Evolutionary conservation across 2,113 vertebrate species (phyloP), one percentile per base, ranked within the genome.

Genomic region (Plecotus auritus): DNA sequence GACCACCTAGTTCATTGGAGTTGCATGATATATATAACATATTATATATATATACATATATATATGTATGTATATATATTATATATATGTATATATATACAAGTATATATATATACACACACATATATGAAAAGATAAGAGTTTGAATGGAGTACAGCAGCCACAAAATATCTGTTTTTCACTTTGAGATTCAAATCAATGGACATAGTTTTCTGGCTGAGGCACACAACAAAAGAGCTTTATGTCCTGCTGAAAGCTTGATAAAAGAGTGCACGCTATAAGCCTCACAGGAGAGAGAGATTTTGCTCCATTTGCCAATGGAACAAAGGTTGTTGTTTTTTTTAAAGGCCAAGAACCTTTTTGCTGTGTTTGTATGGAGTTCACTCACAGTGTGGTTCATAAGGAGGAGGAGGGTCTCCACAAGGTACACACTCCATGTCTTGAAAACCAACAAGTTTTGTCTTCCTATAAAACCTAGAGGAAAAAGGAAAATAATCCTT

Each of bases 341-440:
- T 76, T 30, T 76, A 78, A 87, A 96, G 28, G 32, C 81, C 69
- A 17, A 56, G 40, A 26, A 28, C 78, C 89, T 67, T 51, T n/a
- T 9, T 4, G 61, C 32, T 49, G 2, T 9, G 66, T 89, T 2
- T 64, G 45, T 2, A 6, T n/a, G 67, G 30, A 1, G 1, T 59
- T 67, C 85, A 98, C 99, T 99, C 98, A 99, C 99, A 99, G 97
- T 99, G 99, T 20, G 99, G 99, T 92, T 99, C 99, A 78, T 99
- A 99, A 1, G 99, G 99, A 95, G 99, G 99, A 11, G 99, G 99
- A 22, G 99, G 99, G 95, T 99, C 99, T 85, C 99, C 99, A 96
- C 99, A 99, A 49, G 99, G 99, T 96, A 99, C 99, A 90, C 99
- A 99, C 97, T 99, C 99, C 99, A 99, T 99, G 96, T 99, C 99